phyloP scores from a whole-genome alignment of 2,113 vertebrate genomes.

The Thamnophis sirtalis region DNA sequence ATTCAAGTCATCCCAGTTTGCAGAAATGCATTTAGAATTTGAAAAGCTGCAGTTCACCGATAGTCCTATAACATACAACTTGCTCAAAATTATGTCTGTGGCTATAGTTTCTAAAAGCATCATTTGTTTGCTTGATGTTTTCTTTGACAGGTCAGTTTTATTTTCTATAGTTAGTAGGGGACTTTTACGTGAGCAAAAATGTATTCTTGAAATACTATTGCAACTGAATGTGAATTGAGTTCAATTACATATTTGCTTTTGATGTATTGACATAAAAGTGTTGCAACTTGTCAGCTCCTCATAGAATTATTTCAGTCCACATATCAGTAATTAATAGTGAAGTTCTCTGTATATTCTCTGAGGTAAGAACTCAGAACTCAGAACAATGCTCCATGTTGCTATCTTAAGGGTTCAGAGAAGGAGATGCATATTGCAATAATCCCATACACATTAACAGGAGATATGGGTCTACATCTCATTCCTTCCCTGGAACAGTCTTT shows the following conservation, averaged over 20 bases:
- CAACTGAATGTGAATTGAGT: background rate
- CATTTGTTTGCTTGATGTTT: background rate
- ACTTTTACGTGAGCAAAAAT: background rate
- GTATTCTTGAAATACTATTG: background rate
- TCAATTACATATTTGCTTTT: background rate
- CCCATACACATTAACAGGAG: background rate
- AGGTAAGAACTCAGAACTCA: background rate
- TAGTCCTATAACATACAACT: background rate
- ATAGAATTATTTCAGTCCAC: background rate
- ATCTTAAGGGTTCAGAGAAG: background rate
- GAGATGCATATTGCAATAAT: background rate
- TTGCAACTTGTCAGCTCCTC: background rate
- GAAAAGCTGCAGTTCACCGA: background rate
- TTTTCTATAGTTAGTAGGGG: background rate
- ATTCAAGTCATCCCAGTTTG: background rate
- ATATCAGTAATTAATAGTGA: background rate
- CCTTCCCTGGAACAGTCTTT: background rate
- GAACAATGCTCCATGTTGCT: background rate
- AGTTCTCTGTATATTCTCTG: background rate
- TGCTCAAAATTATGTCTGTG: background rate
- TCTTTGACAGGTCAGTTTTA: background rate
- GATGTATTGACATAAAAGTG: background rate
- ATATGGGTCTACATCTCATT: background rate
- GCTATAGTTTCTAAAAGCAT: background rate
- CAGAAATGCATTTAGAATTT: background rate